These are phyloP conservation scores for Acleris holmiana DNA, from an alignment of 2,888 invertebrate genomes.

Conservation along the genomic window DNA sequence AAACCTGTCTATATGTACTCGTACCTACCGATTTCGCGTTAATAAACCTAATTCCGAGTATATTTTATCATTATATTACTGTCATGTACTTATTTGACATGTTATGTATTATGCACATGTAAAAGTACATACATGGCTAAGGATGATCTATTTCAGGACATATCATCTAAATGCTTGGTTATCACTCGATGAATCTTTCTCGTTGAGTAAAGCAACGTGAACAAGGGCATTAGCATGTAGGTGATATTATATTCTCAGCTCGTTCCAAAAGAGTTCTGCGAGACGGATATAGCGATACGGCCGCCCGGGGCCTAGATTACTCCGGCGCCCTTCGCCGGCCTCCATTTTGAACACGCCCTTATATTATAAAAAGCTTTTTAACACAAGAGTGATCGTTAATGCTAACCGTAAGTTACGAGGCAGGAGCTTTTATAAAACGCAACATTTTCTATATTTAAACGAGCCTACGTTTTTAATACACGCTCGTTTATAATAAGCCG, in stretches of 20 bases:
- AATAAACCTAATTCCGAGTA: background rate
- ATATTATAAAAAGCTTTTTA: slow-evolving; percentile 18
- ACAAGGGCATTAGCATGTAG: slow-evolving; percentile 9
- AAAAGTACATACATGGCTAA: too few relatives aligned
- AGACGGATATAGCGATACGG: slow-evolving; percentile 56
- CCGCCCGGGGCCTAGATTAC: slow-evolving; percentile 45
- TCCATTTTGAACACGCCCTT: slow-evolving; percentile 14
- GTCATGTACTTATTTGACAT: too few relatives aligned
- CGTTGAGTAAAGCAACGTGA: slow-evolving; percentile 5
- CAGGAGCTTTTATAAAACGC: too few relatives aligned
- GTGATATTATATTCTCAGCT: slow-evolving; percentile 20
- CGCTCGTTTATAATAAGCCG: too few relatives aligned
- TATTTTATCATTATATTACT: too few relatives aligned
- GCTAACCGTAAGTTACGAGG: slow-evolving; percentile 8
- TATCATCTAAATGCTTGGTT: too few relatives aligned
- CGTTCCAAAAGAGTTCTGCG: slow-evolving; percentile 25
- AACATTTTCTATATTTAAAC: too few relatives aligned
- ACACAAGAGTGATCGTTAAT: slow-evolving; percentile 7
- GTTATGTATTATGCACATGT: too few relatives aligned
- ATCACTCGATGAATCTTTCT: too few relatives aligned
- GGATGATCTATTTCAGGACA: too few relatives aligned
- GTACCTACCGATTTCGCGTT: background rate
- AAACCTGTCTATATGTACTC: slow-evolving; percentile 5
- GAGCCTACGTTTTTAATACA: too few relatives aligned
- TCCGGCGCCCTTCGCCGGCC: slow-evolving; percentile 22